Evolutionary conservation across 1,140 invertebrate species (phyloP), one percentile per base, ranked within the genome.

Genomic region (Glossosoma conforme): DNA sequence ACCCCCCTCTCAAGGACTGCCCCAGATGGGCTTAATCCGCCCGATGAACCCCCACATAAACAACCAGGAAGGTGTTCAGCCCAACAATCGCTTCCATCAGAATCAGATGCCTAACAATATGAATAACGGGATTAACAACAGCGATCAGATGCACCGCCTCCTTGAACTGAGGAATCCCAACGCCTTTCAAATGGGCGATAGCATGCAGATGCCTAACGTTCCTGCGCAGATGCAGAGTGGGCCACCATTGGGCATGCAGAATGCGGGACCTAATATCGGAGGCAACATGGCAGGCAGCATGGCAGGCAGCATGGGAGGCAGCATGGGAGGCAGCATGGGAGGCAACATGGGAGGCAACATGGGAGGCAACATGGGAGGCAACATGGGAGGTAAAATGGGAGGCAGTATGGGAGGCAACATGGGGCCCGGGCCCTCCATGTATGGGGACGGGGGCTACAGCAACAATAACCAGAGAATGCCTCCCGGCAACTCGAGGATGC

Each of bases 121-220:
- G 30, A 37, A 41, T 20, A 45, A 17, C 21, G 40, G 40, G 13
- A 17, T 25, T 30, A 42, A 38, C 17, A 56, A 45, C 19, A 24
- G 15, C 11, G 52, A 54, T 25, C 52, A 70, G 9, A 67, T 69
- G 40, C 69, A 64, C 37, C 70, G 72, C 48, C 53, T 80, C 11
- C 77, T 80, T 43, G 78, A 81, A 38, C 50, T 81, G 2, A 67
- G 79, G 0, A 81, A 82, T 58, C 78, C 79, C 0, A 76, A 80
- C 45, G 78, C 78, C 0, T 82, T 81, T 38, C 78, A 81, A 54
- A 66, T 63, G 33, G 60, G 67, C 32, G 60, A 62, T 52, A n/a
- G n/a, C n/a, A 37, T 38, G 22, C 19, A 2, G 49, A 36, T 24
- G 36, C 53, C 11, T 30, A 44, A 20, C 22, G 15, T 35, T 32